These are phyloP conservation scores for Elymnias hypermnestra DNA, from an alignment of 1,140 invertebrate genomes.

Conservation along the genomic window DNA sequence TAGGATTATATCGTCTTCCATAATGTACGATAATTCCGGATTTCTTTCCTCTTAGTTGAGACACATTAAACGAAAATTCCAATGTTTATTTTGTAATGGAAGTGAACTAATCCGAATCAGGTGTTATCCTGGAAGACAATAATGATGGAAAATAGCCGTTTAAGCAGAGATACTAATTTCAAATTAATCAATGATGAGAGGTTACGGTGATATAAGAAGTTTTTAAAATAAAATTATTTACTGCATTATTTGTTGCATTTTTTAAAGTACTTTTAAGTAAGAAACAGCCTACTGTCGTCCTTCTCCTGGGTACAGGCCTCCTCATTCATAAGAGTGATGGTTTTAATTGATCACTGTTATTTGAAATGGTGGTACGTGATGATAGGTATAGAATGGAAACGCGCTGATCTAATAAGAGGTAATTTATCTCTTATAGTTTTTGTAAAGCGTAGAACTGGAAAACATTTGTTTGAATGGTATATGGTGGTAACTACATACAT, in stretches of 20 bases:
- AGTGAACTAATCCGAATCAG: constrained; percentile 43
- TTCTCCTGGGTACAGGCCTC: no score
- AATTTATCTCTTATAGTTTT: no score
- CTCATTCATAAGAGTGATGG: no score
- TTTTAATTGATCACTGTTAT: no score
- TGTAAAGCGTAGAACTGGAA: no score
- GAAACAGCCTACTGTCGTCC: no score
- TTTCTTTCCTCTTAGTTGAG: constrained; percentile 42
- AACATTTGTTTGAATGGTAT: no score
- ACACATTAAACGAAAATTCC: constrained; percentile 10
- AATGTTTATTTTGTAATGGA: constrained; percentile 23
- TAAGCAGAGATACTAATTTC: constrained; percentile 68
- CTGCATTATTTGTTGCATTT: not conserved
- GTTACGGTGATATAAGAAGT: constrained; percentile 62
- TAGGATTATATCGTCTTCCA: constrained; percentile 71
- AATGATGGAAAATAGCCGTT: constrained; percentile 68
- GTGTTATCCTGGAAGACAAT: constrained; percentile 71
- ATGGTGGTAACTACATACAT: no score
- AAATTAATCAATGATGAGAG: constrained; percentile 57
- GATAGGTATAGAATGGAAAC: no score
- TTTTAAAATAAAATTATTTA: constrained; percentile 70
- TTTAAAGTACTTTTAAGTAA: no score
- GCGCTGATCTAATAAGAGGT: no score
- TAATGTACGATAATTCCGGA: constrained; percentile 54
- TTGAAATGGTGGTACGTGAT: no score